A percentile compares a stretch with the other conserved stretches of the same genome.
Conservation (phyloP, 2,888 invertebrate species). For the Acanthococcus lagerstroemiae region DNA sequence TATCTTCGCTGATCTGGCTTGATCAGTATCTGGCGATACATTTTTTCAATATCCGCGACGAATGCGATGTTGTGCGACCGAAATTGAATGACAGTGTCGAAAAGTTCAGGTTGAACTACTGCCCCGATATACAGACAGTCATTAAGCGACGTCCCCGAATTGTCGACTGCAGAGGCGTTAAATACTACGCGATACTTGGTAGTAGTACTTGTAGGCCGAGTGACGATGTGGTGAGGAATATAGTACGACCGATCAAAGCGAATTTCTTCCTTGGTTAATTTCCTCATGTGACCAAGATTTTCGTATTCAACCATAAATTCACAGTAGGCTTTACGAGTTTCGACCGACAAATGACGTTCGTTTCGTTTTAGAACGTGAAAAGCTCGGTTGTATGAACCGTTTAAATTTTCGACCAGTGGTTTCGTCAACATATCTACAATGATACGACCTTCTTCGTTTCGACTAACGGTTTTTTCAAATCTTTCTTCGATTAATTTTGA, state of each 20-base stretch:
- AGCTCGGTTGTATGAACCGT: too few species aligned
- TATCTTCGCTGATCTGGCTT: background rate
- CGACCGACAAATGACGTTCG: too few species aligned
- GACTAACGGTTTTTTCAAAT: background rate
- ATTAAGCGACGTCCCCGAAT: background rate
- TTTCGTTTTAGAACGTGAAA: too few species aligned
- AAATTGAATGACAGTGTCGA: background rate
- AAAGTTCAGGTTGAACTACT: too few species aligned
- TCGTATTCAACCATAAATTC: background rate
- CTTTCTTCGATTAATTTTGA: too few species aligned
- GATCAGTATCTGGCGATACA: background rate
- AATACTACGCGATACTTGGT: background rate
- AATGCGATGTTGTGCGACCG: background rate
- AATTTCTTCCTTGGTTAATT: background rate
- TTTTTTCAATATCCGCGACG: slow-evolving; percentile 8
- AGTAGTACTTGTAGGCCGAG: background rate
- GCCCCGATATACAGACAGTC: too few species aligned
- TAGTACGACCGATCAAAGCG: too few species aligned
- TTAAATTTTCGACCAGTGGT: too few species aligned
- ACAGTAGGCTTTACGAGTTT: background rate
- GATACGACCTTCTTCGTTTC: too few species aligned
- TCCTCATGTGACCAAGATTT: background rate
- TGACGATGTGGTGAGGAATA: too few species aligned
- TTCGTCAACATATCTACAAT: too few species aligned
- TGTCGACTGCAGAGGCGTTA: background rate